phyloP scores from a whole-genome alignment of 2,113 vertebrate genomes.

The Thermophis baileyi region DNA sequence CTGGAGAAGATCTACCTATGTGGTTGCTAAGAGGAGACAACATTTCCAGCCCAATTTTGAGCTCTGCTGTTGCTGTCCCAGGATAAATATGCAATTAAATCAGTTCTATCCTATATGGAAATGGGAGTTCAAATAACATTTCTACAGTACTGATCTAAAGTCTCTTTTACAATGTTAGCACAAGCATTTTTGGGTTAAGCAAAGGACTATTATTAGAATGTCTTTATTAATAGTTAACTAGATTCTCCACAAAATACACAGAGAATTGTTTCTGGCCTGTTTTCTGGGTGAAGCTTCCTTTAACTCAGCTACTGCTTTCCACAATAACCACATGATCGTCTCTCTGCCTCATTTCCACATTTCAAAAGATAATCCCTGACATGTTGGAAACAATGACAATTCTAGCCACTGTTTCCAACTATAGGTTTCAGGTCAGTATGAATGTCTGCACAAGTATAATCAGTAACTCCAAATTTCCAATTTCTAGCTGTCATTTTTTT shows the following conservation, averaged over 20 bases:
- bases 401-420: background rate
- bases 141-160: background rate
- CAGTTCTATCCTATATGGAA: background rate
- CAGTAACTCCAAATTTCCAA: background rate
- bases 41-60: background rate
- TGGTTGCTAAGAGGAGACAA: background rate
- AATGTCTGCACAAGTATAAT: background rate
- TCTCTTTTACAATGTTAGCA: background rate
- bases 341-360: background rate
- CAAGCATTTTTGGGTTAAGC: background rate
- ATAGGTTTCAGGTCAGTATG: background rate
- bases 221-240: conserved; percentile 1
- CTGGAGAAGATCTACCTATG: background rate
- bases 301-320: background rate
- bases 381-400: conserved; percentile 1
- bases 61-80: background rate
- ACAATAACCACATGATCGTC: background rate
- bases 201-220: background rate
- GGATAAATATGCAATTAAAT: background rate
- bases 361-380: conserved; percentile 14
- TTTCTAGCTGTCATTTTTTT: background rate
- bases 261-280: background rate
- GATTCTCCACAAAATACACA: background rate
- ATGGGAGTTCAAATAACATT: background rate
- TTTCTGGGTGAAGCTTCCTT: background rate